Percentiles rank a stretch among this genome's conserved stretches.
Conservation (phyloP, 2,888 invertebrate species). For the Archaeoteleia sp. region DNA sequence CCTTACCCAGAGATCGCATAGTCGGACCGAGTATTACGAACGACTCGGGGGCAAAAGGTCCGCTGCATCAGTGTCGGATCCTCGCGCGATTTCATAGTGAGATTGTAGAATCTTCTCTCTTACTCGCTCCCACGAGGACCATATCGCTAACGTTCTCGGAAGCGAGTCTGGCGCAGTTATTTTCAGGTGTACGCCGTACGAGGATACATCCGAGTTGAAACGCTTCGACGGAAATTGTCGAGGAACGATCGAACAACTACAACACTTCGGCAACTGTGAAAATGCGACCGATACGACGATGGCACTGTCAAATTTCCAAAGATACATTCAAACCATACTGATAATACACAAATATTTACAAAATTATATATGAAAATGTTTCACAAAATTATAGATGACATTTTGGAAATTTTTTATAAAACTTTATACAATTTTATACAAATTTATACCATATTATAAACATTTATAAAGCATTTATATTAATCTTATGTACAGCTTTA, state of each 20-base stretch:
- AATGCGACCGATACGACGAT: no score
- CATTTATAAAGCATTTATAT: no score
- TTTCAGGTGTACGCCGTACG: constrained; percentile 39
- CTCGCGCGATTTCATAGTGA: constrained; percentile 39
- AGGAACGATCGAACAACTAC: constrained; percentile 39
- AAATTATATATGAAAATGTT: no score
- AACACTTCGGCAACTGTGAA: constrained; percentile 38
- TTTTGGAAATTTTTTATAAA: no score
- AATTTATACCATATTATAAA: no score
- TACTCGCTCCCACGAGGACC: constrained; percentile 30
- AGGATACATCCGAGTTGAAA: constrained; percentile 30
- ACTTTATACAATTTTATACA: no score
- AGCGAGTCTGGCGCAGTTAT: constrained; percentile 38
- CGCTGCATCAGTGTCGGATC: constrained; percentile 41
- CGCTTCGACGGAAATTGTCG: constrained; percentile 36
- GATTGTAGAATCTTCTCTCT: constrained; percentile 30
- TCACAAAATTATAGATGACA: no score
- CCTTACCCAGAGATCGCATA: background rate
- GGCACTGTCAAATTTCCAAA: no score
- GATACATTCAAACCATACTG: no score
- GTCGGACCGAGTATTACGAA: constrained; percentile 31
- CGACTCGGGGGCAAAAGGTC: constrained; percentile 39
- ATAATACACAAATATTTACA: no score
- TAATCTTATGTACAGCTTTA: no score
- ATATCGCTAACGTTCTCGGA: constrained; percentile 41